Evolutionary conservation across 2,888 invertebrate species (phyloP).

Genomic region (Elaeidobius kamerunicus): DNA sequence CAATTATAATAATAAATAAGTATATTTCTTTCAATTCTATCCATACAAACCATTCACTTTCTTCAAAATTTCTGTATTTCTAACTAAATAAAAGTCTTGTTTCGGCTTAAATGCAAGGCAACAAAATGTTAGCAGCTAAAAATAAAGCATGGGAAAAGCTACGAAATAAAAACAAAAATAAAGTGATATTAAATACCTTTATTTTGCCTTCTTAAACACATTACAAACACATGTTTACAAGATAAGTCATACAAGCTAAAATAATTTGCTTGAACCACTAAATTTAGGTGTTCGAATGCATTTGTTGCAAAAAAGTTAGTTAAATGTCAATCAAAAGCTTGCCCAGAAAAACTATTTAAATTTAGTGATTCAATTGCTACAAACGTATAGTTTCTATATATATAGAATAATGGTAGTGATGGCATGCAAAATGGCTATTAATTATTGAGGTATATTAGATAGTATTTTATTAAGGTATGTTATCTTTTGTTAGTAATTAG

Average conservation of each 20-base stretch:
- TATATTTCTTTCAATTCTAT: too few relatives aligned
- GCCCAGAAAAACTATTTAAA: slow-evolving; percentile 4
- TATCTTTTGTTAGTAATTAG: too few relatives aligned
- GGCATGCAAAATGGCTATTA: slow-evolving; percentile 16
- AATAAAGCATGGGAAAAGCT: slow-evolving; percentile 9
- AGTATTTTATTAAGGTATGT: too few relatives aligned
- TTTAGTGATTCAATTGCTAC: slow-evolving; percentile 30
- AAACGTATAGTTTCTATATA: slow-evolving; percentile 17
- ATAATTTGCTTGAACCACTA: slow-evolving; percentile 27
- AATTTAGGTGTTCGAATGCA: slow-evolving; percentile 11
- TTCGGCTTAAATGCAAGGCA: not conserved
- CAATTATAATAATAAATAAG: too few relatives aligned
- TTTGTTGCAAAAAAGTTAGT: slow-evolving; percentile 10
- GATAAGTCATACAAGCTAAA: slow-evolving; percentile 22
- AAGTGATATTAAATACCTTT: slow-evolving; percentile 31
- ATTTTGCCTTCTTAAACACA: slow-evolving; percentile 28
- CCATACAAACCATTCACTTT: not conserved
- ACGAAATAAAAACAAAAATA: slow-evolving; percentile 18
- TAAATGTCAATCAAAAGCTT: not conserved
- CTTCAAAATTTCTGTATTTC: slow-evolving; percentile 19
- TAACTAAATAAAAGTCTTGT: not conserved
- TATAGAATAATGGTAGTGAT: slow-evolving; percentile 1
- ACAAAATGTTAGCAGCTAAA: slow-evolving; percentile 4
- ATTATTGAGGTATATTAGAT: too few relatives aligned
- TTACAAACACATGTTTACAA: slow-evolving; percentile 18